Evolutionary conservation across 2,888 invertebrate genomes (phyloP), one percentile per base, ranked within the genome.

Genomic region (Yponomeuta cagnagella): DNA sequence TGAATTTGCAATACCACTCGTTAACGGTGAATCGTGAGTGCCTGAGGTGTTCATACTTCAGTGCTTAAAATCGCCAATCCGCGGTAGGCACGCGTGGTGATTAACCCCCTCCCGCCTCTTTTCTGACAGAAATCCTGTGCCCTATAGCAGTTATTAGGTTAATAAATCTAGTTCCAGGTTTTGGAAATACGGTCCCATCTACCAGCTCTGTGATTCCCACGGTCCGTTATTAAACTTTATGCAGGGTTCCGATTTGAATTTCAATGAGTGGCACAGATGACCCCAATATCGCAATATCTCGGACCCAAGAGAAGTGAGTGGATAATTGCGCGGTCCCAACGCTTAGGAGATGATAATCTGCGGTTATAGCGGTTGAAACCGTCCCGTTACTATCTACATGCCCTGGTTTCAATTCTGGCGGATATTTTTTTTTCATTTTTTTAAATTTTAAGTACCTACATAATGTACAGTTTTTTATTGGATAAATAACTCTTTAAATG

Each of bases 251-350:
- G 52, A 58, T 58, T 58, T 58, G 52, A 58, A 58, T 58, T 58
- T 58, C 52, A 58, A 58, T 58, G 52, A 58, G 52, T 58, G 52
- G 12, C 52, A 58, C 52, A 58, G 52, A 58, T 58, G 52, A 58
- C 52, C 52, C 52, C 5, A 58, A 58, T 58, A 58, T 15, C 52
- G 52, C 52, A 58, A 58, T 58, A 58, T 58, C 52, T 58, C 52
- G 52, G 52, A 58, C 52, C 15, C 43, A 43, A 15, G 52, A 58
- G 52, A 15, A 58, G 52, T 58, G 52, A 15, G 52, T 58, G 52
- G 52, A 58, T 1, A 15, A 58, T 12, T 58, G 52, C 15, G 52
- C 43, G 12, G 52, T 58, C 52, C 52, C 52, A 15, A 58, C 52
- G 52, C 15, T 58, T 58, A 58, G 15, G 12, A 15, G 52, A 58